Base-by-base conservation (phyloP, 2,113 vertebrate genomes). In the Sterrhoptilus dennistouni region DNA sequence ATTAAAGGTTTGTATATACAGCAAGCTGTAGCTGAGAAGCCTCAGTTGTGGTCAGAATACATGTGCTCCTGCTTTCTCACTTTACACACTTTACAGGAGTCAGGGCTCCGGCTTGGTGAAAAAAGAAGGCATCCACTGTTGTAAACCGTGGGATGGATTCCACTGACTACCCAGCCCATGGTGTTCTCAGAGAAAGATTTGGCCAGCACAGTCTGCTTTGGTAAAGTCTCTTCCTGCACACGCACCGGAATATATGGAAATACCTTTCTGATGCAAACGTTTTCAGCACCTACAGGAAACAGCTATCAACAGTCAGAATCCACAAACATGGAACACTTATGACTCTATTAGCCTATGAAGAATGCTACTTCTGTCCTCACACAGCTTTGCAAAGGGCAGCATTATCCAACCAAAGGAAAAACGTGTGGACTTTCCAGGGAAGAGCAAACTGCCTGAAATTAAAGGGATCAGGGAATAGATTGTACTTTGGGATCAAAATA, bases 201-300 rank as follows among this genome's bases (percentile, higher is more conserved):
- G 66, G 36, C 27, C 36, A 69, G 63, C 33, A 85, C 13, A 38
- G 13, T 28, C 35, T 54, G 47, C 20, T 76, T 23, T 33, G 11
- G 8, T 5, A 25, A 31, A 25, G 9, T 72, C 18, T 52, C 74
- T 61, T 70, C 31, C 35, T 28, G 4, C 11, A 6, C 5, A 14
- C 14, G 27, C 8, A 44, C 1, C 3, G 11, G 36, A 50, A 63
- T 20, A n/a, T 21, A 38, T 2, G 15, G 44, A 50, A 71, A 75
- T 24, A 29, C 2, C 1, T 68, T 83, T 75, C 28, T 24, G 42
- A 28, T 3, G 24, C 0, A 5, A 44, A 28, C 0, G 0, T 17
- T 38, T 47, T 27, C 45, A 68, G 38, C 9, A 45, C 12, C 10
- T 54, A 21, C 6, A 50, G 31, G 42, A 27, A 49, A 38, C 17